Conservation (phyloP, 35 echinoderm and acorn worm species). For the Diadema setosum region DNA sequence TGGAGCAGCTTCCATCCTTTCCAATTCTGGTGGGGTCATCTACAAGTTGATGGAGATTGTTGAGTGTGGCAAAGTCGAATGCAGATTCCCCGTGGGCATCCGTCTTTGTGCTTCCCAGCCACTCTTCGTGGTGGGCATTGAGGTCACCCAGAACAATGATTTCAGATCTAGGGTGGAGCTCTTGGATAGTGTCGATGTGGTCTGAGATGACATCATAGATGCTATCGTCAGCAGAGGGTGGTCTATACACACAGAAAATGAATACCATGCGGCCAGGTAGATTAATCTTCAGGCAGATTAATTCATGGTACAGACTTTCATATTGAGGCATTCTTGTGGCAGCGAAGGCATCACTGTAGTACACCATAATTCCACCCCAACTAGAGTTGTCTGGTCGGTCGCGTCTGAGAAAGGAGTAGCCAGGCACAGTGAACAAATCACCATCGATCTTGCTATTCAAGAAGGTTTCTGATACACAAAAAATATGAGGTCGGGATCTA, state of each 20-base stretch:
- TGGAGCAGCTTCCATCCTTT: slow-evolving; percentile 2
- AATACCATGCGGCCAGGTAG: background rate
- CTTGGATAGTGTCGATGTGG: background rate
- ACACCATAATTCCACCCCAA: slow-evolving; percentile 8
- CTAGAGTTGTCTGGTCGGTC: background rate
- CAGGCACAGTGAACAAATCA: background rate
- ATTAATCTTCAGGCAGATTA: background rate
- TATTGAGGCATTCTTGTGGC: background rate
- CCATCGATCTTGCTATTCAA: slow-evolving; percentile 8
- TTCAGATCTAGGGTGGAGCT: background rate
- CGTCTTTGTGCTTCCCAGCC: background rate
- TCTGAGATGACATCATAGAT: background rate
- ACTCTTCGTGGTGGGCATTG: background rate
- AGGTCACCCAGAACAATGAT: background rate
- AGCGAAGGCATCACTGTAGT: background rate
- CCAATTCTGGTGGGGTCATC: background rate
- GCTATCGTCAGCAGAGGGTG: background rate
- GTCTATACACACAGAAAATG: background rate
- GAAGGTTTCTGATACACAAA: slow-evolving; percentile 15
- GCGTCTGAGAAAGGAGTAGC: background rate
- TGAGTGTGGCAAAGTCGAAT: background rate
- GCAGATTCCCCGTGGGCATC: background rate
- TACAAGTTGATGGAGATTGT: background rate
- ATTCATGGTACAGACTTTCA: background rate
- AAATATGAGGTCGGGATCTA: background rate